Evolutionary conservation across 2,797 vertebrate species (phyloP).

Genomic region (Neomorphus geoffroyi): DNA sequence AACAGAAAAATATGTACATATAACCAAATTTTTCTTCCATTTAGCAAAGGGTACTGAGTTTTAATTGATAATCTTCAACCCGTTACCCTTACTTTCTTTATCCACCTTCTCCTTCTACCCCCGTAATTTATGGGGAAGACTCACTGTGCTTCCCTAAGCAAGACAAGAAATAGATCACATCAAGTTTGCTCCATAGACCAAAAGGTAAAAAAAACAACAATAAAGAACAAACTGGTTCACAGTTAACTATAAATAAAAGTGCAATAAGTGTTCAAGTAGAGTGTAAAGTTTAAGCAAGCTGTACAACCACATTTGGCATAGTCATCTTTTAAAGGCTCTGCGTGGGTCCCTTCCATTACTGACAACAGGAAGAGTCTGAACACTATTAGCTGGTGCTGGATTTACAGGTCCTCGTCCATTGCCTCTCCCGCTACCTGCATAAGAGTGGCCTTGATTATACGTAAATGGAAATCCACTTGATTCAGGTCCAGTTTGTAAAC

Average conservation of each 20-base stretch:
- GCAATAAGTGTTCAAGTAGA: constrained; percentile 97
- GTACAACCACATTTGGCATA: constrained; percentile 66
- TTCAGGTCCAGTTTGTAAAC: constrained; percentile 81
- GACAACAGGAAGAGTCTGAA: constrained; percentile 83
- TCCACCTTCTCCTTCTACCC: constrained; percentile 6
- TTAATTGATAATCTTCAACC: constrained; percentile 43
- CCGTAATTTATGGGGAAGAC: background rate
- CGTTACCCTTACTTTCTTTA: constrained; percentile 38
- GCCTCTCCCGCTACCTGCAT: constrained; percentile 83
- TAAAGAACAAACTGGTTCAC: constrained; percentile 72
- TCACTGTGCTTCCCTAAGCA: constrained; percentile 33
- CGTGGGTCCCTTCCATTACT: constrained; percentile 97
- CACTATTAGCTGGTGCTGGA: constrained; percentile 63
- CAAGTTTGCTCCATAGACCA: constrained; percentile 59
- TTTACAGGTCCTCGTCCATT: constrained; percentile 82
- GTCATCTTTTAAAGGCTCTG: constrained; percentile 96
- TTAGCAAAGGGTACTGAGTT: constrained; percentile 11
- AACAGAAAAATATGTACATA: constrained; percentile 21
- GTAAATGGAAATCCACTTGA: constrained; percentile 76
- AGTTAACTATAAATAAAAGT: constrained; percentile 90
- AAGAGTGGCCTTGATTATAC: constrained; percentile 68
- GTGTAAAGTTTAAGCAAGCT: constrained; percentile 79
- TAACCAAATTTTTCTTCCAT: constrained; percentile 25
- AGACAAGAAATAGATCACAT: constrained; percentile 49
- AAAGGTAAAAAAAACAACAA: constrained; percentile 52